Evolutionary conservation across 2,888 invertebrate species (phyloP), one percentile per base, ranked within the genome.

Genomic region (Aleiodes alternator): DNA sequence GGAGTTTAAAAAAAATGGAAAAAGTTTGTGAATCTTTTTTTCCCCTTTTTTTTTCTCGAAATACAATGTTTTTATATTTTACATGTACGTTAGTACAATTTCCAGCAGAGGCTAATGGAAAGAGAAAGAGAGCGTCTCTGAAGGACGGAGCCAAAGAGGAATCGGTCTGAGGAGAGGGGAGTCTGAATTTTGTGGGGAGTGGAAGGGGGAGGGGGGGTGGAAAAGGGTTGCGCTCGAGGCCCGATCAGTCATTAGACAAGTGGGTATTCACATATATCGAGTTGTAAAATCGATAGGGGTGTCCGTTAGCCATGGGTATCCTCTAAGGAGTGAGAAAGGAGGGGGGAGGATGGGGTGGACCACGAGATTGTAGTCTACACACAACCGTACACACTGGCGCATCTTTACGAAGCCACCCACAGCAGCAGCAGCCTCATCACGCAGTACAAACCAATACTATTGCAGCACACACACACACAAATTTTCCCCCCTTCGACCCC

Each of bases 201-300:
- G 23, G 23, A 2, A 23, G 23, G 23, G 23, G 23, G 23, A 2
- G 23, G 23, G 48, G 43, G 69, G 66, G 16, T 31, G 83, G 82
- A 83, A 87, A 86, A 86, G 88, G 87, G 87, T 86, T 87, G 84
- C 82, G 85, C 86, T 85, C 84, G 86, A 86, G 87, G 88, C 87
- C 86, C 88, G 89, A 89, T 89, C 89, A 89, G 88, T 89, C 89
- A 89, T 89, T 89, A 89, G 88, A 88, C 89, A 89, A 89, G 88
- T 89, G 88, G 88, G 88, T 88, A 88, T 87, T 88, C 87, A 85
- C 87, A 87, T 88, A 89, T 88, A 89, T 89, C 88, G 88, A 88
- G 87, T 89, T 89, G 88, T 89, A 89, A 89, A 89, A 89, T 89
- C 89, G 89, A 89, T 89, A 89, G 88, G 88, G 88, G 87, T 89